Evolutionary conservation across 1,140 invertebrate species (phyloP), one percentile per base, ranked within the genome.

Genomic region (Nasonia longicornis): DNA sequence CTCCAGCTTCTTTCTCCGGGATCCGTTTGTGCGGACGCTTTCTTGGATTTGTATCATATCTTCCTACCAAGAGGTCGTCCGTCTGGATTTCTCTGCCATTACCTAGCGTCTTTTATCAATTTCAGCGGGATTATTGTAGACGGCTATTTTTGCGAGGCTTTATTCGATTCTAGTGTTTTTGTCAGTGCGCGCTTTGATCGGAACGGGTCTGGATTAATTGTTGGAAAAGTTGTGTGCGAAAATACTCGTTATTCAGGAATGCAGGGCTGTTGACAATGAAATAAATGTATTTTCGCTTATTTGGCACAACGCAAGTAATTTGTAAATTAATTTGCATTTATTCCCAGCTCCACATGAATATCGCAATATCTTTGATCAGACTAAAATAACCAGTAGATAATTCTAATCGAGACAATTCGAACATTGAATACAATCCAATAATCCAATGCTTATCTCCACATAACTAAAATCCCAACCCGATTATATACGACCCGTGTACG

Each of bases 41-140:
- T 42, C 72, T 31, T 74, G 26, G 72, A 74, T 58, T 74, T 74
- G 72, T 74, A 74, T 74, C 72, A 4, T 71, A 20, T 71, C 69
- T 31, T 71, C 22, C 20, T 29, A 67, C 22, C 22, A 0, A n/a
- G 29, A 67, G 8, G 4, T 22, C 63, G 63, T 26, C 20, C 63
- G 64, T 58, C 52, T 58, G 52, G 52, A 20, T 20, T 38, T 71
- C 35, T 38, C 3, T 20, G 20, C 35, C 35, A 38, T 71, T 38
- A 31, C 2, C 69, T 42, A 20, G 20, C 8, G 11, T 38, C 35
- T 71, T 71, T 71, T 71, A 16, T 42, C 35, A 71, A 71, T 71
- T 16, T 71, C 14, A 4, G 52, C 7, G 14, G 7, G 16, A n/a
- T 58, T 16, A 16, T 58, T 58, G 16, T 58, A 71, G 16, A n/a